phyloP scores from a whole-genome alignment of 2,113 vertebrate genomes.

The Casuarius casuarius region DNA sequence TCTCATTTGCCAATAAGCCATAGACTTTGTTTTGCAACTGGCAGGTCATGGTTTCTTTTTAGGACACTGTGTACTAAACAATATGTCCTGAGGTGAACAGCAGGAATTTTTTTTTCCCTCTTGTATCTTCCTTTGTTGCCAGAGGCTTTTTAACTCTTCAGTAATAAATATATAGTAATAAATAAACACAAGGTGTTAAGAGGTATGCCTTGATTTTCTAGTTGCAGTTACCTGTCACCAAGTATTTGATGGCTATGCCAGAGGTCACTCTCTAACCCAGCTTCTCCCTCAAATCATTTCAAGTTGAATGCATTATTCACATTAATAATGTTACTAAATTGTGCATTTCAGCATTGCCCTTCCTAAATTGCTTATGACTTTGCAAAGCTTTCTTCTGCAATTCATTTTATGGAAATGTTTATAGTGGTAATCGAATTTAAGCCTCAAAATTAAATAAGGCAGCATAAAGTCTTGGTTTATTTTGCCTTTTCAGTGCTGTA shows the following conservation, averaged over 20 bases:
- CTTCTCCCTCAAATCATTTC: slow-evolving; percentile 16
- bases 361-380: slow-evolving; percentile 71
- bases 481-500: slow-evolving; percentile 34
- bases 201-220: background rate
- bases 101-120: background rate
- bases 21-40: background rate
- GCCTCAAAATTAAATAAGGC: slow-evolving; percentile 68
- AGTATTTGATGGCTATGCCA: background rate
- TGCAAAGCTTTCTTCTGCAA: slow-evolving; percentile 56
- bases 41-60: background rate
- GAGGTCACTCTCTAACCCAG: background rate
- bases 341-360: slow-evolving; percentile 58
- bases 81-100: background rate
- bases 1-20: background rate
- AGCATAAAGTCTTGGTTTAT: slow-evolving; percentile 50
- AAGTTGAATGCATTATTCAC: slow-evolving; percentile 57
- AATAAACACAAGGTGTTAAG: background rate
- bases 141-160: background rate
- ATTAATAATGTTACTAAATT: slow-evolving; percentile 61
- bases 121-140: fast-evolving
- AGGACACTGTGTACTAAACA: background rate
- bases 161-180: background rate
- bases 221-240: background rate
- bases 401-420: slow-evolving; percentile 63
- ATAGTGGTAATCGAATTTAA: slow-evolving; percentile 65